These are phyloP conservation scores for Zoanthus sociatus DNA, from an alignment of 92 coral and sea anemone species.

Conservation along the genomic window DNA sequence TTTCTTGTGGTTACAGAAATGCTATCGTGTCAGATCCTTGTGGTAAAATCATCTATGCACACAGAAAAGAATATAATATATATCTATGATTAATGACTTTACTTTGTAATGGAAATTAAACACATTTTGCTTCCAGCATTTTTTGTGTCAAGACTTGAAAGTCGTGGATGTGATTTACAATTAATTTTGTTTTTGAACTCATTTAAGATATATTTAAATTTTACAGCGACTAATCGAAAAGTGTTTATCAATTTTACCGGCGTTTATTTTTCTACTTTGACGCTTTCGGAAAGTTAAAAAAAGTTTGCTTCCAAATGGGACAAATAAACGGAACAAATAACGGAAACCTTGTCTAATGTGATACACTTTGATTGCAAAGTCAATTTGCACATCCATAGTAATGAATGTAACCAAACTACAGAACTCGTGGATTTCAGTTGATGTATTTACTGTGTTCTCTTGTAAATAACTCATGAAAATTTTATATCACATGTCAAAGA, in stretches of 20 bases:
- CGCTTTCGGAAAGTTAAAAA: background rate
- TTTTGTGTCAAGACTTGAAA: slow-evolving; percentile 15
- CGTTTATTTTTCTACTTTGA: background rate
- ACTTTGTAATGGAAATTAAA: slow-evolving; percentile 9
- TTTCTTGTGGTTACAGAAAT: slow-evolving; percentile 21
- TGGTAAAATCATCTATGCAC: background rate
- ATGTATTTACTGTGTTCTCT: slow-evolving; percentile 14
- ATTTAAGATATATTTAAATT: background rate
- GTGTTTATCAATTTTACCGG: background rate
- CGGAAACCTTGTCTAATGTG: slow-evolving; percentile 1
- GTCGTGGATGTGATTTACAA: slow-evolving; percentile 1
- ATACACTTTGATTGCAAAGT: background rate
- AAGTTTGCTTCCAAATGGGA: background rate
- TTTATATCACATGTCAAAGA: slow-evolving; percentile 42
- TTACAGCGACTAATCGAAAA: background rate
- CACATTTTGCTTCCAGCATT: background rate
- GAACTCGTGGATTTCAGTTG: background rate
- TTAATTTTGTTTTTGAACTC: slow-evolving; percentile 19
- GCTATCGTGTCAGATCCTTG: slow-evolving; percentile 19
- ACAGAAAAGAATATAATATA: background rate
- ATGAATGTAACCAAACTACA: background rate
- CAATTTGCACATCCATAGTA: background rate
- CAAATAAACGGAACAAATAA: background rate
- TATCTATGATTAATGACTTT: slow-evolving; percentile 26
- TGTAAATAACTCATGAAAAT: slow-evolving; percentile 27